These are phyloP conservation scores for Cichladusa arquata DNA, from an alignment of 2,113 vertebrate species.

Conservation along the genomic window DNA sequence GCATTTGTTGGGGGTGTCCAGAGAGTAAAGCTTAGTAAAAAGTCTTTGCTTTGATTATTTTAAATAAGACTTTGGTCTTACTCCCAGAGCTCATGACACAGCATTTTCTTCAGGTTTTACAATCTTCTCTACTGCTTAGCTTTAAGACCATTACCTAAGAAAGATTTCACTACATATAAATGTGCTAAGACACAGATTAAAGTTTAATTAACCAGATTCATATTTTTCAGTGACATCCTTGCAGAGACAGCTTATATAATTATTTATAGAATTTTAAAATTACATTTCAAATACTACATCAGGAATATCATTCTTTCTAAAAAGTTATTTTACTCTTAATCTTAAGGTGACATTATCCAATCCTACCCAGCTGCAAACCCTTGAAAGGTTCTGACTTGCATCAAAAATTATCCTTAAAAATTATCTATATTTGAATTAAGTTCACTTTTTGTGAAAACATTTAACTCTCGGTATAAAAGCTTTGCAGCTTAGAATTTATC, in stretches of 20 bases:
- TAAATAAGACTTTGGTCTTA: not conserved
- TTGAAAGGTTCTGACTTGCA: not conserved
- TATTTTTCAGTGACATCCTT: not conserved
- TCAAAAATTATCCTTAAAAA: not conserved
- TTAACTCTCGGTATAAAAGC: not conserved
- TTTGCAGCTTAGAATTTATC: not conserved
- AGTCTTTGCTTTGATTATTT: not conserved
- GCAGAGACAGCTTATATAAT: not conserved
- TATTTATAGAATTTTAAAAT: not conserved
- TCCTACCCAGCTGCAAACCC: not conserved
- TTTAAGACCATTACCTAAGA: not conserved
- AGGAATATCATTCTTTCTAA: not conserved
- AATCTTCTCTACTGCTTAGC: not conserved
- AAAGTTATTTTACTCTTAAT: not conserved
- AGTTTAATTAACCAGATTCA: constrained; percentile 30
- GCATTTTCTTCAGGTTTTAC: not conserved
- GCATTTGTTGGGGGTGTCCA: not conserved
- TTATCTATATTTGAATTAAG: not conserved
- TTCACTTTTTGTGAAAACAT: not conserved
- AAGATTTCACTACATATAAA: not conserved
- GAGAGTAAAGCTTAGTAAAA: not conserved
- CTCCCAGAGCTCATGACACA: not conserved
- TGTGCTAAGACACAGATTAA: constrained; percentile 11
- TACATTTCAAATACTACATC: not conserved
- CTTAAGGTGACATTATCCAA: not conserved